Base-by-base conservation (phyloP, 2,888 invertebrate species). In the Drosophila paracracens region DNA sequence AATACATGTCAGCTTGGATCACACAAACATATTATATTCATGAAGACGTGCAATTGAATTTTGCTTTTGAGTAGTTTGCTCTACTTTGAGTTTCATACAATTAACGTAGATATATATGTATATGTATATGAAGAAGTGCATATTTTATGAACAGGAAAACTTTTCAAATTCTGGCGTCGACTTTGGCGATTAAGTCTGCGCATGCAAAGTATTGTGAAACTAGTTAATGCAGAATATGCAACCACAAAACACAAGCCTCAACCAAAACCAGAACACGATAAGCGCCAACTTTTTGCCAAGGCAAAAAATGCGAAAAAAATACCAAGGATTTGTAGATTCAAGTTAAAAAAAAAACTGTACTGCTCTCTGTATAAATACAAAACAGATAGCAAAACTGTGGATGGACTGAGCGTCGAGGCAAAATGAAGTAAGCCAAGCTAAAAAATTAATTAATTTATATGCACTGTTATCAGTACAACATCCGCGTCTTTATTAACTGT, bases 271-370 rank as follows among this genome's bases (percentile, higher is more conserved):
- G 56, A 52, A 58, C 40, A 29, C 59, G 75, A 62, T 71, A 76
- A 71, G 46, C 62, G 51, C 21, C 48, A 69, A 70, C 65, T 76
- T 76, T 64, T 16, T 4, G 25, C 50, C 25, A 35, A 48, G 57
- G 48, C 48, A 60, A 64, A 46, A 38, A 40, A 21, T 2, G 11
- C 0, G 1, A 56, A 38, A 53, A 21, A 33, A 10, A n/a, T 2
- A 7, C n/a, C 5, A 57, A 35, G 21, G 46, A 38, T 56, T 59
- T 72, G 33, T 31, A 50, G 21, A 29, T 48, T 8, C 8, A 48
- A 43, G 16, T 6, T 6, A 25, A 50, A 54, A 58, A 48, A 57
- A 21, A 21, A 40, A 40, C 25, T 6, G 3, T 13, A 6, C 21
- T 21, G 21, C 4, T 46, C 2, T 36, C 2, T 25, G 10, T 27